These are phyloP conservation scores for Aphodius sticticus DNA, from an alignment of 2,888 invertebrate species.

Conservation along the genomic window DNA sequence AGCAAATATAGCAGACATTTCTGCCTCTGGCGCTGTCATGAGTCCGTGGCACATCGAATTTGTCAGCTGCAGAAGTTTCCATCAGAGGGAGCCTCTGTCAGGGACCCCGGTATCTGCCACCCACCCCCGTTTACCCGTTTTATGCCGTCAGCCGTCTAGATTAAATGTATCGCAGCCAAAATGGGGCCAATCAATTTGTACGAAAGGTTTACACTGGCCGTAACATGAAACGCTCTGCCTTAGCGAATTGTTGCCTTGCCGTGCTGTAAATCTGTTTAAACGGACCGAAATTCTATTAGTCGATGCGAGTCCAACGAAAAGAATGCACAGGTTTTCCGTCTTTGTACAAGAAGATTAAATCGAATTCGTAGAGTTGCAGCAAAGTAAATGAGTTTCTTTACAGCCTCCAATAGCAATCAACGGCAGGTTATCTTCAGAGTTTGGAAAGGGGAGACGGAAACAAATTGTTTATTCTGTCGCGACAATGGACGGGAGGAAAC, in stretches of 20 bases:
- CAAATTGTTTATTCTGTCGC: neutral
- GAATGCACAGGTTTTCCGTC: neutral
- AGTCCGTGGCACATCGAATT: slow-evolving; percentile 7
- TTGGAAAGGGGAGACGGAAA: neutral
- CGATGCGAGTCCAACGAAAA: neutral
- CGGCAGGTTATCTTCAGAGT: neutral
- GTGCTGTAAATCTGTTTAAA: neutral
- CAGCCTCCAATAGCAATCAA: neutral
- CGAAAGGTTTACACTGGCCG: neutral
- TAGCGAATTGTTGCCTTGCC: neutral
- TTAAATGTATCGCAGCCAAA: neutral
- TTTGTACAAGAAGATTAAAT: neutral
- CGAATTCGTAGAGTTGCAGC: neutral
- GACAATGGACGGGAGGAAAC: neutral
- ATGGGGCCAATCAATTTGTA: slow-evolving; percentile 4
- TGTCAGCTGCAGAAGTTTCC: slow-evolving; percentile 21
- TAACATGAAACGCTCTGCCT: neutral
- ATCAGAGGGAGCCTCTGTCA: neutral
- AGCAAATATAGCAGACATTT: neutral
- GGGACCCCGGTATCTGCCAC: neutral
- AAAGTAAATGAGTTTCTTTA: neutral
- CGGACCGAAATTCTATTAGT: slow-evolving; percentile 4
- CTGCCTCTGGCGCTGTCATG: neutral
- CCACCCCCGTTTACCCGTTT: neutral
- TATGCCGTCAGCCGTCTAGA: neutral